Evolutionary conservation across 2,797 vertebrate species (phyloP), one percentile per base, ranked within the genome.

Genomic region (Poeciliopsis paucimaculata): DNA sequence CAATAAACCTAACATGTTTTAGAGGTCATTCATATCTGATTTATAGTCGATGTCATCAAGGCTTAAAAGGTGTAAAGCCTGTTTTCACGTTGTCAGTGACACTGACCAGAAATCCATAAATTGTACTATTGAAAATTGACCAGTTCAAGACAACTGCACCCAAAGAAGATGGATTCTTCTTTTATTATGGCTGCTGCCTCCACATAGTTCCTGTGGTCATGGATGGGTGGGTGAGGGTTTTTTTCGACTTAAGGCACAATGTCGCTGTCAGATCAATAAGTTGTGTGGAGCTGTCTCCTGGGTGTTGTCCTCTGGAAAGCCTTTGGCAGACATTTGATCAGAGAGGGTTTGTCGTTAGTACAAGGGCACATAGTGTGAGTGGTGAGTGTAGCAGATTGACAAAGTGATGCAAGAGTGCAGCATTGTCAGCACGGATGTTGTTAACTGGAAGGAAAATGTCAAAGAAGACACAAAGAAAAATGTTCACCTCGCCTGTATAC

Each of bases 1-100:
- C 86, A 90, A 91, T 91, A 90, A 87, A 93, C 82, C 77, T 80
- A 75, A 87, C 84, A 75, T 39, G 23, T 86, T 90, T 90, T 86
- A 89, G 84, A 90, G 88, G 88, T 87, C 84, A 28, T 86, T 80
- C 41, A 26, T 72, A 90, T 73, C 88, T 84, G 86, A 90, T 92
- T 89, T 86, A 91, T 82, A 73, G 72, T 77, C 28, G 77, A 81
- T 71, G 46, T 73, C 73, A 68, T 82, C 45, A 47, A 57, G 72
- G 82, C 66, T 87, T 83, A 84, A 86, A 89, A 68, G 72, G 77
- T 43, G 28, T 28, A 70, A 53, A 81, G 75, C 84, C 53, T 53
- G 62, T 87, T 81, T 77, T 81, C 75, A 75, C 53, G 60, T 84
- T 88, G 82, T 91, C 86, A 73, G 78, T 41, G 68, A 80, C 87